Conservation (phyloP, 1,140 invertebrate genomes). For the Ceratosolen solmsi region DNA sequence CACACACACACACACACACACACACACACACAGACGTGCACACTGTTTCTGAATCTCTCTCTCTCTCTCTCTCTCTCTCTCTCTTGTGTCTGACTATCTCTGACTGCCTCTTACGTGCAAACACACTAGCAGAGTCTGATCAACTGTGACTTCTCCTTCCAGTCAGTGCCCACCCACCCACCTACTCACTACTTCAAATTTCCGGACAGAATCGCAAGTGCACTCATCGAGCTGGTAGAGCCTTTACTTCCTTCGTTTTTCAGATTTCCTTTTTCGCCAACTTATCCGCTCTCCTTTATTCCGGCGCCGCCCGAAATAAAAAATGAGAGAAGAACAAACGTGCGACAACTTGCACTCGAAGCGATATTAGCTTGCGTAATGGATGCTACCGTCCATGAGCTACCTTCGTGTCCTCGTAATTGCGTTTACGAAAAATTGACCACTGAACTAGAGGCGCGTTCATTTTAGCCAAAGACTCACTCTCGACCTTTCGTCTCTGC, state of each 20-base stretch:
- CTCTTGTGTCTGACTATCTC: no score
- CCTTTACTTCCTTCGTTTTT: background rate
- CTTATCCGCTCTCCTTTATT: background rate
- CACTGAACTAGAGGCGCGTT: background rate
- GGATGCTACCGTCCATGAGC: background rate
- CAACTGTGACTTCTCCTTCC: background rate
- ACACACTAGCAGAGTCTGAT: background rate
- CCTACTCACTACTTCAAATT: conserved; percentile 9
- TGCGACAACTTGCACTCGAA: background rate
- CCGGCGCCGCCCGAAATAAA: background rate
- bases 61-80: no score
- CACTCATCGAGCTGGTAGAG: background rate
- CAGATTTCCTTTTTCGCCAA: background rate
- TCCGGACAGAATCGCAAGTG: background rate
- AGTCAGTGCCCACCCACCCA: background rate
- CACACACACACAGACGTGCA: no score
- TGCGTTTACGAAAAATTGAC: conserved; percentile 40
- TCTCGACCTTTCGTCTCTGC: background rate
- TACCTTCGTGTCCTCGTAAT: background rate
- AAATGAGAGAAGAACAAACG: conserved; percentile 4
- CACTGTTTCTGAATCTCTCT: no score
- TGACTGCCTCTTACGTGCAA: no score
- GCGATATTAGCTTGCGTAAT: background rate
- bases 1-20: no score
- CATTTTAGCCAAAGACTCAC: background rate